Percentiles rank a stretch among this genome's conserved stretches.
Evolutionary conservation across 2,888 invertebrate species (phyloP).

Genomic region (Griposia aprilina): DNA sequence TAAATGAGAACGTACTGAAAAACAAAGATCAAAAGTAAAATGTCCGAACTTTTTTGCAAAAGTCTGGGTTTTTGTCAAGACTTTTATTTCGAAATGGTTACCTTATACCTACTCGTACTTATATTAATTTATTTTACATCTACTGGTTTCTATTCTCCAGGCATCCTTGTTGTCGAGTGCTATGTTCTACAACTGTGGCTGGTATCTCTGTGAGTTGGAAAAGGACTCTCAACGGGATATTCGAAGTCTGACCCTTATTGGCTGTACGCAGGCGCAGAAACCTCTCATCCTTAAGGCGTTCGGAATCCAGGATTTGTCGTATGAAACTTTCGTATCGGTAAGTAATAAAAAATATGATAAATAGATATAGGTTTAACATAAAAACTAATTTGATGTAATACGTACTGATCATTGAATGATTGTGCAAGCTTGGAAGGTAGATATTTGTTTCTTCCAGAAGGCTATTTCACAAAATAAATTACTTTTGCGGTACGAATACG

Average conservation of each 20-base stretch:
- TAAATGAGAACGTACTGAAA: not conserved
- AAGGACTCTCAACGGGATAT: constrained; percentile 75
- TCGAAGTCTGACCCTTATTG: constrained; percentile 80
- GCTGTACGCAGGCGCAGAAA: constrained; percentile 86
- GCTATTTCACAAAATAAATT: not conserved
- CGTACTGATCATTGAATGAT: not conserved
- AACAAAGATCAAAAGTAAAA: not conserved
- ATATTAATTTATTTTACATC: not conserved
- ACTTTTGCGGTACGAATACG: no score
- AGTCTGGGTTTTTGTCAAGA: not conserved
- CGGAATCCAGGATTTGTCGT: constrained; percentile 85
- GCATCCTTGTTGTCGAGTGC: constrained; percentile 82
- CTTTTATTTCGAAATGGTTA: not conserved
- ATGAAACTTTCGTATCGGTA: constrained; percentile 86
- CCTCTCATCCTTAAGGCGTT: constrained; percentile 87
- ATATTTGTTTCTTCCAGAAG: not conserved
- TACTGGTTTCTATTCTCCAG: constrained; percentile 66
- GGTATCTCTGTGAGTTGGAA: constrained; percentile 79
- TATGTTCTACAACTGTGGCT: constrained; percentile 83
- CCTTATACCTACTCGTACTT: not conserved
- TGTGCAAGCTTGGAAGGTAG: not conserved
- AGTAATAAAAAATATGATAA: constrained; percentile 59
- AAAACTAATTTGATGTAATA: not conserved
- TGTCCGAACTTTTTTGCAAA: not conserved
- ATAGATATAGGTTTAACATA: no score